A percentile compares a stretch with the other conserved stretches of the same genome.
phyloP scores from a whole-genome alignment of 2,113 vertebrate genomes.

The Anhinga rufa region DNA sequence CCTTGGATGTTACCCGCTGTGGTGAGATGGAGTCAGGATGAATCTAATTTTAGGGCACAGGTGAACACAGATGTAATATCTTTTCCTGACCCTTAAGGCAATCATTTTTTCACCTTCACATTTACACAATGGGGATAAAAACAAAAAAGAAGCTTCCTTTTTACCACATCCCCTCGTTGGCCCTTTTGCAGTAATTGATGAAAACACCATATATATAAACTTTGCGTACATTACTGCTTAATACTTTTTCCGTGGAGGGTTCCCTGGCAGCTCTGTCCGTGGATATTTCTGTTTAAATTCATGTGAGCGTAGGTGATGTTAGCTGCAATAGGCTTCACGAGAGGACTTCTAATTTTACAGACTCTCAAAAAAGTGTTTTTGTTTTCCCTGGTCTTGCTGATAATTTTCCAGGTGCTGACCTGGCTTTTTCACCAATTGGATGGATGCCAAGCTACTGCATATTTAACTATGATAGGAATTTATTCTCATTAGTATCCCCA shows the following conservation, averaged over 20 bases:
- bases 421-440: slow-evolving; percentile 7
- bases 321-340: neutral
- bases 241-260: neutral
- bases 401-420: slow-evolving; percentile 42
- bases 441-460: neutral
- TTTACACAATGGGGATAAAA: neutral
- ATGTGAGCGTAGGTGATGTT: too few species aligned
- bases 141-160: neutral
- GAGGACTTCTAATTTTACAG: neutral
- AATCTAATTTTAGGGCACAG: neutral
- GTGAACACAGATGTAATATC: neutral
- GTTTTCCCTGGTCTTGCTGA: neutral
- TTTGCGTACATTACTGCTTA: neutral
- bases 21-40: neutral
- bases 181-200: neutral
- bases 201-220: neutral
- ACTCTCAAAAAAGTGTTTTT: neutral
- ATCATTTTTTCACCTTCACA: neutral
- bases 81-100: neutral
- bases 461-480: slow-evolving; percentile 47
- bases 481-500: slow-evolving; percentile 35
- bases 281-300: neutral
- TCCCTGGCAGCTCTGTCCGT: neutral
- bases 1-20: neutral
- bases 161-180: neutral